These are phyloP conservation scores for Castor canadensis DNA, from an alignment of 2,113 vertebrate genomes.

Conservation along the genomic window DNA sequence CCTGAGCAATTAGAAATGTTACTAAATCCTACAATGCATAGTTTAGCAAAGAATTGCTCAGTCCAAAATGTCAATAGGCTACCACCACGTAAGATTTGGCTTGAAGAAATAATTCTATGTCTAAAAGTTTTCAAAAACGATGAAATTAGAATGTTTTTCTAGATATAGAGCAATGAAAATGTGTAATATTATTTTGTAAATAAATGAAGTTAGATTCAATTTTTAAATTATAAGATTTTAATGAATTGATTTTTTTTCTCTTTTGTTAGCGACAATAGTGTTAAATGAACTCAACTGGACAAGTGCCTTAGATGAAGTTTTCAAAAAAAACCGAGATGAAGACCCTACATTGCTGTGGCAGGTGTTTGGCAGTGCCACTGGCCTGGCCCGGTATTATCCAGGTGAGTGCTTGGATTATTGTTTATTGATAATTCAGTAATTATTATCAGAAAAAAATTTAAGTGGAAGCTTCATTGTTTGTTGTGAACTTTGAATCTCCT, in stretches of 20 bases:
- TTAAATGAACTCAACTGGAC: conserved; percentile 99
- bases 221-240: background rate
- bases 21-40: background rate
- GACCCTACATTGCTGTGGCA: conserved; percentile 97
- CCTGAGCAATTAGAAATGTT: background rate
- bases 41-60: background rate
- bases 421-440: background rate
- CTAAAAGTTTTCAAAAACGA: background rate
- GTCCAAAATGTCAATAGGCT: background rate
- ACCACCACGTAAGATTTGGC: background rate
- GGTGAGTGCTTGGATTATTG: conserved; percentile 87
- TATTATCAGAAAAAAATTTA: rapidly evolving
- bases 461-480: background rate
- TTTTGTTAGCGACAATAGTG: conserved; percentile 92
- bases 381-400: conserved; percentile 97
- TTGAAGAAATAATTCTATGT: background rate
- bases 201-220: background rate
- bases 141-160: background rate
- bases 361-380: conserved; percentile 97
- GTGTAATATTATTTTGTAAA: background rate
- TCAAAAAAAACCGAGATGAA: conserved; percentile 94
- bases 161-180: background rate
- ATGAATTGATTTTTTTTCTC: background rate
- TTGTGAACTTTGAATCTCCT: background rate
- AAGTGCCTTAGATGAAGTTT: conserved; percentile 92